These are phyloP conservation scores for Drosophila meridiana DNA, from an alignment of 2,888 invertebrate species.

Conservation along the genomic window DNA sequence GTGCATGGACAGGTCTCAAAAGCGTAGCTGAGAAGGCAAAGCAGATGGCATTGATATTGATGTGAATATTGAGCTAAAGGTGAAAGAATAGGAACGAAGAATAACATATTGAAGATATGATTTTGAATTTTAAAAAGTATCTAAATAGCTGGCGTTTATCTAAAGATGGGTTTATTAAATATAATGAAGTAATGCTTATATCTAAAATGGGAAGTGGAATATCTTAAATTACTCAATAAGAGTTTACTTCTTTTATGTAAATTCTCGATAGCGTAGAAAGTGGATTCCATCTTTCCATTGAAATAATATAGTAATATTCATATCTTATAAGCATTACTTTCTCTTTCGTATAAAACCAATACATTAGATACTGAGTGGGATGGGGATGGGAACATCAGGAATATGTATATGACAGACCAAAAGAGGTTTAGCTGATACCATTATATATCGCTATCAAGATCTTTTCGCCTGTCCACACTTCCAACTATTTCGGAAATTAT, in stretches of 20 bases:
- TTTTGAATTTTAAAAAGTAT: not conserved
- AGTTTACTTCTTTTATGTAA: not conserved
- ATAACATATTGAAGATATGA: not conserved
- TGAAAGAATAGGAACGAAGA: not conserved
- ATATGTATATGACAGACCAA: no score
- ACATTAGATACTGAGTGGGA: no score
- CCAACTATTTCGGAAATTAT: no score
- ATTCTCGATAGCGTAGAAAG: not conserved
- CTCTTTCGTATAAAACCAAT: no score
- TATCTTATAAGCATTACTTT: no score
- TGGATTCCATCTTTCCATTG: no score
- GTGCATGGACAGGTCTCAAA: slow-evolving; percentile 48
- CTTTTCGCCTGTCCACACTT: no score
- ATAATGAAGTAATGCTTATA: not conserved
- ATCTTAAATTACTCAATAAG: not conserved
- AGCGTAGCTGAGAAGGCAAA: slow-evolving; percentile 18
- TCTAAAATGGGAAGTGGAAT: not conserved
- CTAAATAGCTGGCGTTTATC: not conserved
- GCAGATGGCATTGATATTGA: slow-evolving; percentile 31
- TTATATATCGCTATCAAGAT: no score
- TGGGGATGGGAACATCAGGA: no score
- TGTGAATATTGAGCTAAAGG: slow-evolving; percentile 17
- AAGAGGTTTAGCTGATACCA: no score
- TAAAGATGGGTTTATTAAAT: no score
- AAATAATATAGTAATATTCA: no score